Evolutionary conservation across 2,888 invertebrate species (phyloP), one percentile per base, ranked within the genome.

Genomic region (Geophilus truncorum): DNA sequence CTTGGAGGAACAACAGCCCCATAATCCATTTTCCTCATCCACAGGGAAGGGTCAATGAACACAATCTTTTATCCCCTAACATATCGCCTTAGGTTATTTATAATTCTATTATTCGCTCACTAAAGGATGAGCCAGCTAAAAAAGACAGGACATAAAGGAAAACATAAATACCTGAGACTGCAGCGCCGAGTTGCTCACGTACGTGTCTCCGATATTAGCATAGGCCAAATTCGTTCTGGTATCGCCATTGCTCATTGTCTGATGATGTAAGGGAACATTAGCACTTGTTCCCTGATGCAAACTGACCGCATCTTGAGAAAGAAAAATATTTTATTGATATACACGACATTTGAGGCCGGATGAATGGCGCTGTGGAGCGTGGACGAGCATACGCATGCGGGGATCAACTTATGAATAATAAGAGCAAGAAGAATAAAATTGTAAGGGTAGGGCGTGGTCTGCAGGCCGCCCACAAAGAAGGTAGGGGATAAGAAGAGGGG

Each of bases 101-200:
- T 21, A 62, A 23, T 62, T 25, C 70, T 25, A 62, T 23, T 62
- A 62, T 62, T 36, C 36, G 36, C 36, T 36, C 15, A 36, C 36
- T 36, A 36, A 36, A 36, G 23, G 25, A 28, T 77, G 25, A 28
- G 77, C 28, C 30, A 77, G 3, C 30, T 77, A 28, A 28, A 77
- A 77, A 76, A n/a, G n/a, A n/a, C n/a, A n/a, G n/a, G n/a, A n/a
- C n/a, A 30, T 1, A 77, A 77, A 62, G 4, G 25, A 62, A 9
- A 21, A 23, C 21, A 62, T 62, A 62, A 62, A 62, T 78, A 81
- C 81, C 81, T 81, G 81, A 28, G 81, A 78, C 30, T 81, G 81
- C 30, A 81, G 78, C 15, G 81, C 80, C n/a, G 81, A 70, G 30
- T 81, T 81, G 75, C 78, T 75, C 45, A 81, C 80, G 45, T 81